phyloP scores from a whole-genome alignment of 2,888 invertebrate genomes.

The Archips crataeganus region DNA sequence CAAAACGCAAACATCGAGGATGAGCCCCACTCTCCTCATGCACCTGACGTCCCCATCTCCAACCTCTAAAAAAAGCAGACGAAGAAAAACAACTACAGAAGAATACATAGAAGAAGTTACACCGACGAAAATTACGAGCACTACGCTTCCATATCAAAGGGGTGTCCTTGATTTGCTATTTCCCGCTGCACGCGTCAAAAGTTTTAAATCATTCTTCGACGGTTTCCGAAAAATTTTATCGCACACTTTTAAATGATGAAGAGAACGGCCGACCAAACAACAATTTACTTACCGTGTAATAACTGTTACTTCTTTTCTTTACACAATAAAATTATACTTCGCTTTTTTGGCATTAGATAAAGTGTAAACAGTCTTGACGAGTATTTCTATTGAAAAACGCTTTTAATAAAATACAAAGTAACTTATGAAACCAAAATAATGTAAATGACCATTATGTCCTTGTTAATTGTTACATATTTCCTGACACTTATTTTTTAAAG shows the following conservation, averaged over 20 bases:
- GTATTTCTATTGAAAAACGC: no score
- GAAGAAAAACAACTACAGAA: slow-evolving; percentile 1
- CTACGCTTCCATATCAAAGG: slow-evolving; percentile 54
- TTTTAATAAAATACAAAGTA: no score
- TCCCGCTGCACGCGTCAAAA: slow-evolving; percentile 63
- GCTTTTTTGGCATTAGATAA: no score
- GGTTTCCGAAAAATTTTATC: slow-evolving; percentile 63
- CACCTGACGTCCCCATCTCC: not conserved
- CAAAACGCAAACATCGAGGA: not conserved
- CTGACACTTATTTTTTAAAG: no score
- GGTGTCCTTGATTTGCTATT: slow-evolving; percentile 70
- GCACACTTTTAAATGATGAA: slow-evolving; percentile 57
- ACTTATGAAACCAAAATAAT: no score
- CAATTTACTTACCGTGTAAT: not conserved
- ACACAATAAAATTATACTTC: no score
- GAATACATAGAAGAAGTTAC: not conserved
- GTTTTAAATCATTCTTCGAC: slow-evolving; percentile 68
- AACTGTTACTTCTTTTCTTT: no score
- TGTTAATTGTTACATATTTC: no score
- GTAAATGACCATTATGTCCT: no score
- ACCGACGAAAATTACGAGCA: slow-evolving; percentile 46
- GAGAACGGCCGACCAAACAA: not conserved
- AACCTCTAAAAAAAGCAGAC: not conserved
- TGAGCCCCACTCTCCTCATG: not conserved
- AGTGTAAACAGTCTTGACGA: no score